Evolutionary conservation across 2,888 invertebrate species (phyloP).

Genomic region (Blera fallax): DNA sequence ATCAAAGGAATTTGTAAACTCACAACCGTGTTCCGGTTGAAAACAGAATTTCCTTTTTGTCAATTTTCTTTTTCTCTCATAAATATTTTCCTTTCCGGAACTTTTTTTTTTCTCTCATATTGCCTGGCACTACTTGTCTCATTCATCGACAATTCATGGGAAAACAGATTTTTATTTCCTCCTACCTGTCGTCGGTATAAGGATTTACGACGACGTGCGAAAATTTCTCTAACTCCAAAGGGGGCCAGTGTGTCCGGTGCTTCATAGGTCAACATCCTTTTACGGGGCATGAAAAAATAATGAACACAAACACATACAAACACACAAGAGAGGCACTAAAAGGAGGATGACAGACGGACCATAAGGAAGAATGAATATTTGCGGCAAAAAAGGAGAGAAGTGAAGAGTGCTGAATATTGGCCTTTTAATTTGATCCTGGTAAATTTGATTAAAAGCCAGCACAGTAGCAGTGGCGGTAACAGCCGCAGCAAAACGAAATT

Average conservation of each 20-base stretch:
- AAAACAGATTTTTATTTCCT: constrained; percentile 33
- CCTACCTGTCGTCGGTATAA: constrained; percentile 31
- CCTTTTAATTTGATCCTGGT: constrained; percentile 66
- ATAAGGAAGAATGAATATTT: constrained; percentile 31
- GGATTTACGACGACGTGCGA: constrained; percentile 56
- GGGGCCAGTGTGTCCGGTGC: neutral
- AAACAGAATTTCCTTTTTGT: constrained; percentile 33
- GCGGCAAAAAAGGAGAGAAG: neutral
- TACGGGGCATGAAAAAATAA: constrained; percentile 51
- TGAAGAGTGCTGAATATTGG: constrained; percentile 38
- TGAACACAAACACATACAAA: constrained; percentile 33
- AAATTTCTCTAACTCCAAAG: constrained; percentile 31
- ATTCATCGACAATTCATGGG: constrained; percentile 45
- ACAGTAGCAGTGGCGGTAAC: neutral
- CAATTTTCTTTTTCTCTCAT: constrained; percentile 34
- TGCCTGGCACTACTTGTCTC: constrained; percentile 2
- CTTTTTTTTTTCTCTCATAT: neutral
- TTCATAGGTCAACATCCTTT: constrained; percentile 55
- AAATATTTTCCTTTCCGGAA: constrained; percentile 47
- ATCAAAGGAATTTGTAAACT: constrained; percentile 52
- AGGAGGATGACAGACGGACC: neutral
- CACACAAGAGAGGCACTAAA: neutral
- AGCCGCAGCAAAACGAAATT: constrained; percentile 49
- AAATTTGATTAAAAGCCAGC: constrained; percentile 70
- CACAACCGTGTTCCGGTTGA: constrained; percentile 38